These are phyloP conservation scores for Atrichornis clamosus DNA, from an alignment of 2,113 vertebrate species.

Conservation along the genomic window DNA sequence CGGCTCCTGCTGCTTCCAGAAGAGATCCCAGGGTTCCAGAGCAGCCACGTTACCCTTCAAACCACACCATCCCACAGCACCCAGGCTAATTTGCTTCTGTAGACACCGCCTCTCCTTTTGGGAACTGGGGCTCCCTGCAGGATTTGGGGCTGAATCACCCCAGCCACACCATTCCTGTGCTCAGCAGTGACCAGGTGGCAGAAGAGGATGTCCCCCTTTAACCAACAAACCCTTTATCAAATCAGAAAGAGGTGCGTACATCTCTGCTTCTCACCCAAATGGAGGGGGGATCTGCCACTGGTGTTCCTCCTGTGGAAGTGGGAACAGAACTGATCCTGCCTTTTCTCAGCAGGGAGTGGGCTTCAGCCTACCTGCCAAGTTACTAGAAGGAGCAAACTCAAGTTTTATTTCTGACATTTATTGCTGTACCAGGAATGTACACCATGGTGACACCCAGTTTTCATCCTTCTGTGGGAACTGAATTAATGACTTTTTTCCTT, in stretches of 20 bases:
- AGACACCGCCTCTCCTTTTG: not conserved
- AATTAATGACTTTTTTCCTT: constrained; percentile 17
- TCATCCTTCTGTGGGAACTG: not conserved
- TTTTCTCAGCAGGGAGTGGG: not conserved
- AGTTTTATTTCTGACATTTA: not conserved
- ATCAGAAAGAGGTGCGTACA: not conserved
- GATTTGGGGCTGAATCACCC: not conserved
- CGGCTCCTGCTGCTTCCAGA: not conserved
- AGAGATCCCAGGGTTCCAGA: not conserved
- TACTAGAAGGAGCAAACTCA: not conserved
- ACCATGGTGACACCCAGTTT: not conserved
- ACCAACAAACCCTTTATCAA: not conserved
- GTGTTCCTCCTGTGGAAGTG: not conserved
- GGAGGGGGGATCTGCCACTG: not conserved
- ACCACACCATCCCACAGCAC: not conserved
- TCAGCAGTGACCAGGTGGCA: not conserved
- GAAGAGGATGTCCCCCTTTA: not conserved
- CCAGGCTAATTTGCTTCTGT: not conserved
- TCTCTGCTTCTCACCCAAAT: not conserved
- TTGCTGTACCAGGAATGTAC: not conserved
- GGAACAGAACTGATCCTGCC: not conserved
- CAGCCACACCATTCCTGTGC: not conserved
- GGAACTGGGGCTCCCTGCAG: not conserved
- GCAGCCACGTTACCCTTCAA: not conserved
- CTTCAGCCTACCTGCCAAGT: not conserved